Evolutionary conservation across 2,797 vertebrate species (phyloP).

Genomic region (Phrynocephalus guinanensis): DNA sequence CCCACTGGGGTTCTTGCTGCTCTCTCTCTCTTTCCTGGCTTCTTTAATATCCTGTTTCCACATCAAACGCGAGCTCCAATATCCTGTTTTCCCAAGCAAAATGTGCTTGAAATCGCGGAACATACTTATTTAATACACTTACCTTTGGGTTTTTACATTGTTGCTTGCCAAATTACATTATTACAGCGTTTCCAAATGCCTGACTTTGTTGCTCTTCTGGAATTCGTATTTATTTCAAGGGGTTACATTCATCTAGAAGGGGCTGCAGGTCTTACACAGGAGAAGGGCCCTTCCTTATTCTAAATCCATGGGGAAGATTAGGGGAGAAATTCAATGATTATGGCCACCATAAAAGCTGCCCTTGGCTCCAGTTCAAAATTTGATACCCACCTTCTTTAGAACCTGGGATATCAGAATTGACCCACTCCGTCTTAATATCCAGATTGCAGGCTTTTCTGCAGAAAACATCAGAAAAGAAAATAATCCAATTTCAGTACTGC

Average conservation of each 20-base stretch:
- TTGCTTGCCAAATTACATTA: too few relatives aligned
- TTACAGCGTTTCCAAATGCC: not conserved
- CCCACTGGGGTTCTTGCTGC: not conserved
- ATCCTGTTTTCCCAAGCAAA: not conserved
- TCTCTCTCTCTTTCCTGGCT: not conserved
- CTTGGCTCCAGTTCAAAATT: not conserved
- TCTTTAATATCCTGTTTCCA: not conserved
- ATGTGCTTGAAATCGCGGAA: not conserved
- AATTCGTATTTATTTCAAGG: not conserved
- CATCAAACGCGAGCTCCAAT: not conserved
- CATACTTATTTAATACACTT: not conserved
- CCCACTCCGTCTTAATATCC: not conserved
- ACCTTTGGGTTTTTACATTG: not conserved
- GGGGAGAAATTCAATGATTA: not conserved
- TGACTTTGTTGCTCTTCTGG: not conserved
- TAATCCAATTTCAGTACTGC: conserved; percentile 27
- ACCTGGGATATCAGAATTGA: conserved; percentile 8
- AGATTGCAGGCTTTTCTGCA: conserved; percentile 24
- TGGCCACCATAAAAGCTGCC: not conserved
- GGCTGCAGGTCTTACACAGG: not conserved
- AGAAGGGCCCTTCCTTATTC: not conserved
- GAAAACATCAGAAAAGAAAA: conserved; percentile 20
- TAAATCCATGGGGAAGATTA: not conserved
- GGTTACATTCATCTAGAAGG: too few relatives aligned
- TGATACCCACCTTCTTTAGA: not conserved